These are phyloP conservation scores for Brachionus koreanus DNA, from an alignment of 1,140 invertebrate species.

Conservation along the genomic window DNA sequence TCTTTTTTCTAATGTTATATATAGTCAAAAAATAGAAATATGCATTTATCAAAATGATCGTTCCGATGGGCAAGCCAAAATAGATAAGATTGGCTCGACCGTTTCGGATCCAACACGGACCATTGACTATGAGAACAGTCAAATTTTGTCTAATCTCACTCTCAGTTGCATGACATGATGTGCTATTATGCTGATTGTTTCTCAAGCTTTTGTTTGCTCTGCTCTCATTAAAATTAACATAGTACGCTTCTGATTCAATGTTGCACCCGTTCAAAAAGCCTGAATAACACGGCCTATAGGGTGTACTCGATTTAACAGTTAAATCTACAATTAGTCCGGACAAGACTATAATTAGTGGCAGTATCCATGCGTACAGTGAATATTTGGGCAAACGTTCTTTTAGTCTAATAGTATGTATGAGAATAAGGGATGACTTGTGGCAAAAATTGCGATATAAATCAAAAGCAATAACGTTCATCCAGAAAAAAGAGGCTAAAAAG, in stretches of 20 bases:
- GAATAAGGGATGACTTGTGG: slow-evolving; percentile 57
- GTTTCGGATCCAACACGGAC: slow-evolving; percentile 60
- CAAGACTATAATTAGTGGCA: slow-evolving; percentile 60
- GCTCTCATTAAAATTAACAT: neutral
- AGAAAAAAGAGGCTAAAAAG: slow-evolving; percentile 63
- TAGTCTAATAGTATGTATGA: slow-evolving; percentile 53
- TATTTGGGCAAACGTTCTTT: slow-evolving; percentile 59
- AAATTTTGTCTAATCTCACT: neutral
- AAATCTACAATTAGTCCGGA: slow-evolving; percentile 60
- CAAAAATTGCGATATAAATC: slow-evolving; percentile 66
- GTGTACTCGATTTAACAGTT: slow-evolving; percentile 51
- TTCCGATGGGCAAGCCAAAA: slow-evolving; percentile 56
- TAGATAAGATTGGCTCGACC: slow-evolving; percentile 52
- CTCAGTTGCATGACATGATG: neutral
- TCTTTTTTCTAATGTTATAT: slow-evolving; percentile 60
- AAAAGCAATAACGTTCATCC: slow-evolving; percentile 65
- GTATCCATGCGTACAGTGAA: slow-evolving; percentile 62
- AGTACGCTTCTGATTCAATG: neutral
- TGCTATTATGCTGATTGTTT: neutral
- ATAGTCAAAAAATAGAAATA: slow-evolving; percentile 56
- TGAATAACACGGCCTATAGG: slow-evolving; percentile 12
- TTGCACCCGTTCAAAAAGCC: slow-evolving; percentile 48
- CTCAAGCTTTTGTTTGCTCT: neutral
- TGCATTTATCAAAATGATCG: slow-evolving; percentile 54
- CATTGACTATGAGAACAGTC: slow-evolving; percentile 47